Evolutionary conservation across 2,888 invertebrate species (phyloP).

Genomic region (Phanerotoma sp.): DNA sequence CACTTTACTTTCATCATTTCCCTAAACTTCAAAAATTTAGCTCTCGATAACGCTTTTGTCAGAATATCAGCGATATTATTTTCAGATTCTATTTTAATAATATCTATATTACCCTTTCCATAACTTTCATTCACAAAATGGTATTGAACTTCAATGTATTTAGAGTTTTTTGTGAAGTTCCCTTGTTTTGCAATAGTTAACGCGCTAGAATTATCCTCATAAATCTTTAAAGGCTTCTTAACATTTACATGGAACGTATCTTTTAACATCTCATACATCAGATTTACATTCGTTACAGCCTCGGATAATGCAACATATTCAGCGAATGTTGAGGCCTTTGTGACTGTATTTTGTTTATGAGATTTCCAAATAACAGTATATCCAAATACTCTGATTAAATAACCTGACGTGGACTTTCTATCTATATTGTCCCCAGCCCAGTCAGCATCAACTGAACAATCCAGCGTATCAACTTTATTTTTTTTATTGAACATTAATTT

Average conservation of each 20-base stretch:
- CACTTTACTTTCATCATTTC: no score
- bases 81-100: slow-evolving; percentile 46
- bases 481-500: slow-evolving; percentile 1
- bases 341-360: slow-evolving; percentile 42
- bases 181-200: slow-evolving; percentile 21
- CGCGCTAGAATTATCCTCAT: slow-evolving; percentile 22
- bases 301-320: slow-evolving; percentile 41
- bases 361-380: slow-evolving; percentile 2
- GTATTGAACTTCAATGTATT: slow-evolving; percentile 26
- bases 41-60: no score
- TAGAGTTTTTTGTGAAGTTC: slow-evolving; percentile 29
- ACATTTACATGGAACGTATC: slow-evolving; percentile 31
- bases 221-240: slow-evolving; percentile 14
- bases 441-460: slow-evolving; percentile 4
- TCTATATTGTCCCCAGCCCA: slow-evolving; percentile 4
- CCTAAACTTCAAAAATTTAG: no score
- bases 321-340: slow-evolving; percentile 33
- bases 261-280: slow-evolving; percentile 32
- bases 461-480: neutral
- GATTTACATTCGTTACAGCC: slow-evolving; percentile 37
- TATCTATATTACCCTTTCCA: slow-evolving; percentile 17
- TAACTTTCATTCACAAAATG: slow-evolving; percentile 26
- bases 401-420: neutral
- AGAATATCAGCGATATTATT: no score
- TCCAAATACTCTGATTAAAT: slow-evolving; percentile 1